Conservation (phyloP, 2,797 vertebrate genomes). For the Microchirus variegatus region DNA sequence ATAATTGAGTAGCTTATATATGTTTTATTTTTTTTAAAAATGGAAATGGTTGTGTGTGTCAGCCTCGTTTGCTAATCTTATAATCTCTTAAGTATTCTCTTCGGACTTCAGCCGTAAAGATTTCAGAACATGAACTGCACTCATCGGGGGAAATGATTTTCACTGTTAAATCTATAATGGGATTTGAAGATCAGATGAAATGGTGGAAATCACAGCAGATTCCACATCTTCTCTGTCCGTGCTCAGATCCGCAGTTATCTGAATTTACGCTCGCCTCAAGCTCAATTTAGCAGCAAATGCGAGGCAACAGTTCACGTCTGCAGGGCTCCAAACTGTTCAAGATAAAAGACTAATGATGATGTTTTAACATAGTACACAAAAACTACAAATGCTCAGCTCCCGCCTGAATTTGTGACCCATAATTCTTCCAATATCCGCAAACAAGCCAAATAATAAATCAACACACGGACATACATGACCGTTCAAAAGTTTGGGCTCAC, state of each 20-base stretch:
- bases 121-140: background rate
- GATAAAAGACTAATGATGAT: background rate
- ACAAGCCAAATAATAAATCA: no score
- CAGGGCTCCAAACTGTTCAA: background rate
- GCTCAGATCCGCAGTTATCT: background rate
- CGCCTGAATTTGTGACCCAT: no score
- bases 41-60: conserved; percentile 3
- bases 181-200: background rate
- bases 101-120: background rate
- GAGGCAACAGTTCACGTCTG: background rate
- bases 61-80: background rate
- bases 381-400: no score
- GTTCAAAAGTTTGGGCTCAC: no score
- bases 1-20: no score
- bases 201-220: background rate
- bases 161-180: no score
- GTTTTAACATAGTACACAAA: conserved; percentile 1
- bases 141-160: no score
- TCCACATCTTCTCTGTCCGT: background rate
- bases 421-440: no score
- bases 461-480: no score
- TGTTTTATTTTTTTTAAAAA: conserved; percentile 6
- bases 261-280: background rate
- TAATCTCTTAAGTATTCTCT: conserved; percentile 17
- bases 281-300: background rate